Percentiles rank a stretch among this genome's conserved stretches.
Evolutionary conservation across 2,113 vertebrate species (phyloP).

Genomic region (Saguinus imperator): DNA sequence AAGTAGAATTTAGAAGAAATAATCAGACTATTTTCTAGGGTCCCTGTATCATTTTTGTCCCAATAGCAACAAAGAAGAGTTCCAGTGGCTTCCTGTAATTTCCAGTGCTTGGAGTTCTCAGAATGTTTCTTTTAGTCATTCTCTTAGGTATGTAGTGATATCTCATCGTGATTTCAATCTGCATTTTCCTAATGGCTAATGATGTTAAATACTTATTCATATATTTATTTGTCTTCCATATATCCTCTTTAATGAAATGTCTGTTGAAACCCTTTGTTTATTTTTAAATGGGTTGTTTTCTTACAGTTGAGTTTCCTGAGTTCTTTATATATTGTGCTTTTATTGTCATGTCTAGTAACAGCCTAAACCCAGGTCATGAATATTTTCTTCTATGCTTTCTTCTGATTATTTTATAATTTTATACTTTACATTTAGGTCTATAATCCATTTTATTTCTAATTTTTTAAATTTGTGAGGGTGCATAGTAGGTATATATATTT

Average conservation of each 20-base stretch:
- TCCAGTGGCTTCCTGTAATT: not conserved
- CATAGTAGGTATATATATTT: too few species aligned
- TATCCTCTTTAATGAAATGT: not conserved
- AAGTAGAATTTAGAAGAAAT: conserved; percentile 14
- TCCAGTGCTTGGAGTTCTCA: not conserved
- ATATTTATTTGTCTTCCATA: not conserved
- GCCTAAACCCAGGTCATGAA: not conserved
- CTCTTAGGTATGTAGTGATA: not conserved
- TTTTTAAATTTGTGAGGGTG: too few species aligned
- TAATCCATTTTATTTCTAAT: not conserved
- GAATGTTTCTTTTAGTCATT: conserved; percentile 5
- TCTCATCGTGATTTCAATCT: not conserved
- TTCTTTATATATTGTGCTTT: not conserved
- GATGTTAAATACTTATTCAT: not conserved
- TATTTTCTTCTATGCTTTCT: not conserved
- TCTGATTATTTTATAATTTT: conserved; percentile 8
- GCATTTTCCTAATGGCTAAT: not conserved
- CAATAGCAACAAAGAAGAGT: not conserved
- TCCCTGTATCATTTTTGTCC: not conserved
- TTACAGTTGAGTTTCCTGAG: not conserved
- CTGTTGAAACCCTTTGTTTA: not conserved
- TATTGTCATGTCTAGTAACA: not conserved
- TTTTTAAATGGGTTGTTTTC: not conserved
- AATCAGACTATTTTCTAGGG: not conserved
- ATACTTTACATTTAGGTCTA: not conserved